Conservation (phyloP, 2,888 invertebrate species). For the Disparrhopalites patrizii region DNA sequence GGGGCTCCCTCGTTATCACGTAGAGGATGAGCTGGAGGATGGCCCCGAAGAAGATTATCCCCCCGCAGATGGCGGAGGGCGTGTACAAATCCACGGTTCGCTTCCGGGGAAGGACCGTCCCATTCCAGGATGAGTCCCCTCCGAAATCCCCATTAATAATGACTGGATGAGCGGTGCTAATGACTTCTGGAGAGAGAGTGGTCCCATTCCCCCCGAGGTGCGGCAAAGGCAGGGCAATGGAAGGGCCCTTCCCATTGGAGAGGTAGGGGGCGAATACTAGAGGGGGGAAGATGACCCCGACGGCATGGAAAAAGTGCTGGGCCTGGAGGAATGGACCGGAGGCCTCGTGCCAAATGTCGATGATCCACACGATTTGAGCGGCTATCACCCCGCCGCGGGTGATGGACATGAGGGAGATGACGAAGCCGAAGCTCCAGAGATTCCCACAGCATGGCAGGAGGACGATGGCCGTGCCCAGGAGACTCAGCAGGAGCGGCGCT, state of each 20-base stretch:
- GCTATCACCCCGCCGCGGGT: slow-evolving; percentile 31
- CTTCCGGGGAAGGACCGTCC: background rate
- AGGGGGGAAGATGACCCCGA: slow-evolving; percentile 31
- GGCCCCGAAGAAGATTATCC: slow-evolving; percentile 12
- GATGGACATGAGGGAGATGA: slow-evolving; percentile 28
- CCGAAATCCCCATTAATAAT: background rate
- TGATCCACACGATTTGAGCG: slow-evolving; percentile 41
- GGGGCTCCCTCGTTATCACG: too few relatives aligned
- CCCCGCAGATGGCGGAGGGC: slow-evolving; percentile 15
- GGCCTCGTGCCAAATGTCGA: slow-evolving; percentile 36
- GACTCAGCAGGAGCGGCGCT: slow-evolving; percentile 20
- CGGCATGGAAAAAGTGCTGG: slow-evolving; percentile 34
- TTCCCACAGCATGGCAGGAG: slow-evolving; percentile 23
- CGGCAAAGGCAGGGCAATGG: background rate
- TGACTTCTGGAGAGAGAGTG: background rate
- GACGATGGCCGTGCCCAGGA: slow-evolving; percentile 23
- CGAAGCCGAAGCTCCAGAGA: slow-evolving; percentile 23
- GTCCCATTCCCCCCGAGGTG: background rate
- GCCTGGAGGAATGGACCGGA: slow-evolving; percentile 36
- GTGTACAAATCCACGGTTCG: background rate
- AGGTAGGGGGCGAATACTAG: slow-evolving; percentile 36
- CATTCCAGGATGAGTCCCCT: background rate
- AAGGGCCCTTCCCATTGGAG: background rate
- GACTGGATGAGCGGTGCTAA: too few relatives aligned
- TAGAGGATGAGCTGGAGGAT: slow-evolving; percentile 3